Conservation (phyloP, 2,113 vertebrate genomes). For the Phycodurus eques region DNA sequence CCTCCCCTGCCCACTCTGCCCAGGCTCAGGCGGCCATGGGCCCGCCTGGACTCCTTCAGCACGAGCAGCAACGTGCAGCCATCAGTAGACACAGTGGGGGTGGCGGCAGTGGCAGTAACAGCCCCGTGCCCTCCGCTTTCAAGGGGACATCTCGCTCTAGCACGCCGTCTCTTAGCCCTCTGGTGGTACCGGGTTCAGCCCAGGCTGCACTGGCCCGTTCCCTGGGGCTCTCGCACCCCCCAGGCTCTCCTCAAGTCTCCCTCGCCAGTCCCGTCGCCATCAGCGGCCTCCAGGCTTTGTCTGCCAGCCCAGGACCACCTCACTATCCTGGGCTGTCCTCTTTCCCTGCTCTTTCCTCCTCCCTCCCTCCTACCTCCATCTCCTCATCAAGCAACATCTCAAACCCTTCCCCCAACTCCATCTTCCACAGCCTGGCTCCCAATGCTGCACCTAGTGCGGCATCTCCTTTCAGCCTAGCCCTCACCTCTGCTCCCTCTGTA, state of each 20-base stretch:
- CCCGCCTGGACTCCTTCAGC: conserved; percentile 61
- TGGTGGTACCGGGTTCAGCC: conserved; percentile 73
- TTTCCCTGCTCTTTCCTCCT: conserved; percentile 78
- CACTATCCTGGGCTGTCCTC: conserved; percentile 83
- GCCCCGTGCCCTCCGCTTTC: conserved; percentile 89
- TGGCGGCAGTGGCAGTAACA: conserved; percentile 70
- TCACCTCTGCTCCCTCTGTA: conserved; percentile 83
- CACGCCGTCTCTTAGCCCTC: conserved; percentile 77
- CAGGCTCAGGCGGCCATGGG: conserved; percentile 45
- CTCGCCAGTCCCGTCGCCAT: conserved; percentile 71
- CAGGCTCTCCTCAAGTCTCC: conserved; percentile 79
- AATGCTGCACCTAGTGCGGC: conserved; percentile 59
- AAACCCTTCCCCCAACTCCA: conserved; percentile 58
- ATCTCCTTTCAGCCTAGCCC: conserved; percentile 83
- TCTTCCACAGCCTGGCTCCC: conserved; percentile 78
- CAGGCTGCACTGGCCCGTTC: conserved; percentile 71
- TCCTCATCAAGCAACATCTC: conserved; percentile 60
- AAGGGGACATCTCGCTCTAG: conserved; percentile 83
- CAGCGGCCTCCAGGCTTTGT: conserved; percentile 63
- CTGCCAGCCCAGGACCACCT: conserved; percentile 57
- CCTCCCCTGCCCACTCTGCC: conserved; percentile 43
- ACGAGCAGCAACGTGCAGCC: conserved; percentile 64
- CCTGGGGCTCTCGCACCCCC: conserved; percentile 75
- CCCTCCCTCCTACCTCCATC: conserved; percentile 70
- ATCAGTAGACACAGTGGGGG: conserved; percentile 68